A percentile compares a stretch with the other conserved stretches of the same genome.
Evolutionary conservation across 2,797 vertebrate genomes (phyloP).

Genomic region (Alosa sapidissima): DNA sequence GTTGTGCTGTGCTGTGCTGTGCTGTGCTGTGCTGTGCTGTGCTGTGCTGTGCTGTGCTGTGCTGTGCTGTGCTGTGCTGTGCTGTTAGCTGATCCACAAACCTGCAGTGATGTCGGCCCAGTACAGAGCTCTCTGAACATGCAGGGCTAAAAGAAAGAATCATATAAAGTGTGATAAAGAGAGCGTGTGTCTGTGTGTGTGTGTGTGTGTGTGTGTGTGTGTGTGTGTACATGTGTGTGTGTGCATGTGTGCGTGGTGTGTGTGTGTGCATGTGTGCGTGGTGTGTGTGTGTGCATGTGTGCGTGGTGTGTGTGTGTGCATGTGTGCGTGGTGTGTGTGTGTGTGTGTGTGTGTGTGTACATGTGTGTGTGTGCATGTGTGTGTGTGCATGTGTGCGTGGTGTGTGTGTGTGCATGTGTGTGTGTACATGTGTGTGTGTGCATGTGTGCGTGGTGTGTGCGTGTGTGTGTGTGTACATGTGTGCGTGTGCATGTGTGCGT

Average conservation of each 20-base stretch:
- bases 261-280: no score
- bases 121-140: no score
- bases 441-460: neutral
- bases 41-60: no score
- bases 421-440: neutral
- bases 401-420: neutral
- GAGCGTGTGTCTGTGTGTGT: constrained; percentile 22
- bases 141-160: no score
- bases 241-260: neutral
- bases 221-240: neutral
- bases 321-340: neutral
- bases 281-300: neutral
- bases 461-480: neutral
- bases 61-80: no score
- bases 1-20: no score
- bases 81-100: no score
- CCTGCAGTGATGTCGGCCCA: no score
- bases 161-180: constrained; percentile 45
- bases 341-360: neutral
- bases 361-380: neutral
- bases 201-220: constrained; percentile 26
- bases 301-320: neutral
- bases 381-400: neutral
- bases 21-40: no score
- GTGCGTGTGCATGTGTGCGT: no score